phyloP scores from a whole-genome alignment of 2,113 vertebrate species.

The Scomber colias region DNA sequence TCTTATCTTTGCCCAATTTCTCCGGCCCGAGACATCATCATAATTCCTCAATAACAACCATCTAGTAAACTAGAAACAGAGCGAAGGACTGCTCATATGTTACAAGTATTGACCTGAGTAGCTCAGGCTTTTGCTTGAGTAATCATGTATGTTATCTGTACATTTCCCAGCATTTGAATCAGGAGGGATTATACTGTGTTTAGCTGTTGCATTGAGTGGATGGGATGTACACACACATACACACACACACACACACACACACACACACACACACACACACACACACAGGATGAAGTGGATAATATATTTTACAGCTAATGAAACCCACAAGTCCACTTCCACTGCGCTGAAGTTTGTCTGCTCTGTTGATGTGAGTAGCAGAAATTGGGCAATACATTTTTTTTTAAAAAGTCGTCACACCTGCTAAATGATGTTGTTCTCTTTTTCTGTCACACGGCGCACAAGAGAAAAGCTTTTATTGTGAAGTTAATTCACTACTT shows the following conservation, averaged over 20 bases:
- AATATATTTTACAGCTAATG: conserved; percentile 25
- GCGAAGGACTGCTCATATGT: neutral
- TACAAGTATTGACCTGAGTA: conserved; percentile 11
- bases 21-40: conserved; percentile 72
- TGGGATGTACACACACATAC: neutral
- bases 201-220: conserved; percentile 2
- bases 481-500: neutral
- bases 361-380: neutral
- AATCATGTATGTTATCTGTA: neutral
- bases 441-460: neutral
- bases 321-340: neutral
- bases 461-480: conserved; percentile 8
- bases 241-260: conserved; percentile 1
- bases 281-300: conserved; percentile 1
- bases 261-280: neutral
- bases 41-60: conserved; percentile 74
- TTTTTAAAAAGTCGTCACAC: conserved; percentile 5
- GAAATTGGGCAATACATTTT: conserved; percentile 22
- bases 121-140: neutral
- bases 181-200: neutral
- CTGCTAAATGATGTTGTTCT: conserved; percentile 35
- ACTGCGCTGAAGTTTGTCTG: conserved; percentile 6
- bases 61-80: conserved; percentile 41
- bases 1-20: conserved; percentile 84
- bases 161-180: conserved; percentile 1